A percentile compares a stretch with the other conserved stretches of the same genome.
These are phyloP conservation scores for Orius laevigatus DNA, from an alignment of 1,140 invertebrate genomes.

Conservation along the genomic window DNA sequence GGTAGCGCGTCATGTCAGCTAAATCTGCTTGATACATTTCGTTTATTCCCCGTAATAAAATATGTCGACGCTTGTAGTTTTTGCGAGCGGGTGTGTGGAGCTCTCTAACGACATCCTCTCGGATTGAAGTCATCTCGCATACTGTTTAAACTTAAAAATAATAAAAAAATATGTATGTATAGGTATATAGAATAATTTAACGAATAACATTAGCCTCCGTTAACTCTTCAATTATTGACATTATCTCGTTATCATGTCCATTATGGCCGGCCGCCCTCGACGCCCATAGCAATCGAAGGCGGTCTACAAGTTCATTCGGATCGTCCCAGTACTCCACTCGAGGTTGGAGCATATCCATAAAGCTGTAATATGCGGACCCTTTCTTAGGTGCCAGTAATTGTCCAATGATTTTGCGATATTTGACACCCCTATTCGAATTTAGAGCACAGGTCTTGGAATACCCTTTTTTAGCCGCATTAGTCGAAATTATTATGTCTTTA, in stretches of 20 bases:
- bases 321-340: conserved; percentile 26
- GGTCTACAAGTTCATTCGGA: conserved; percentile 26
- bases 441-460: too few species aligned
- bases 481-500: too few species aligned
- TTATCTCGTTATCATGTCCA: conserved; percentile 27
- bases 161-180: too few species aligned
- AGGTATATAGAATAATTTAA: too few species aligned
- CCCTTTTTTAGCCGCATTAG: too few species aligned
- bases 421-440: too few species aligned
- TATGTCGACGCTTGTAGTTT: background rate
- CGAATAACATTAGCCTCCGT: conserved; percentile 20
- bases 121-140: background rate
- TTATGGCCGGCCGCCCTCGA: conserved; percentile 24
- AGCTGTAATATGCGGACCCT: too few species aligned
- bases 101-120: background rate
- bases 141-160: background rate
- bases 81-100: background rate
- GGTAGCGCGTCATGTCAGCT: conserved; percentile 14
- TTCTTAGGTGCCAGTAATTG: too few species aligned
- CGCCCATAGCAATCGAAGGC: conserved; percentile 24
- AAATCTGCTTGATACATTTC: conserved; percentile 17
- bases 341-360: background rate
- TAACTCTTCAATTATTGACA: conserved; percentile 27
- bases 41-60: conserved; percentile 6
- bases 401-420: too few species aligned